Conservation (phyloP, 1,140 invertebrate species). For the Physella acuta region DNA sequence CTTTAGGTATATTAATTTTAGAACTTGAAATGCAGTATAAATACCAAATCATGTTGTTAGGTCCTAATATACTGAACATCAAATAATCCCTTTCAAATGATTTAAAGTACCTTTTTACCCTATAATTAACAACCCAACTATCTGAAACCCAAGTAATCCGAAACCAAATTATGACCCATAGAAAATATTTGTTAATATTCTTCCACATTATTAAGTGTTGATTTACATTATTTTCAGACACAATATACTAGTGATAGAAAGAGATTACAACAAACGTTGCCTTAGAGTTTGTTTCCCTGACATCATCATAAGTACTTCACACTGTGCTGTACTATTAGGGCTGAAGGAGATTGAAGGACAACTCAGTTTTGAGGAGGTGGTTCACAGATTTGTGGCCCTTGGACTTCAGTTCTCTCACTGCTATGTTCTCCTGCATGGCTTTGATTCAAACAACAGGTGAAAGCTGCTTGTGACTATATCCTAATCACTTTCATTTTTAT, state of each 20-base stretch:
- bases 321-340: conserved; percentile 7
- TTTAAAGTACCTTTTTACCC: background rate
- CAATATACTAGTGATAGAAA: conserved; percentile 14
- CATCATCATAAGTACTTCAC: conserved; percentile 1
- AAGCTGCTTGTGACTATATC: background rate
- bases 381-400: conserved; percentile 1
- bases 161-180: background rate
- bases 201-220: background rate
- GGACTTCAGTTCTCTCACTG: conserved; percentile 17
- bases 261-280: background rate
- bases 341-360: conserved; percentile 4
- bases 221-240: conserved; percentile 1
- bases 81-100: background rate
- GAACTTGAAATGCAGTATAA: background rate
- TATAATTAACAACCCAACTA: background rate
- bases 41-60: background rate
- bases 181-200: background rate
- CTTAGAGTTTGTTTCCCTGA: background rate
- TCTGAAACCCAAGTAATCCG: background rate
- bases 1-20: background rate
- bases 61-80: background rate
- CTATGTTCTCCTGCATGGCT: conserved; percentile 12
- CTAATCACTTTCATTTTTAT: background rate
- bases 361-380: background rate
- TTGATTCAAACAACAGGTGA: conserved; percentile 1